phyloP scores from a whole-genome alignment of 2,888 invertebrate species.

The Empis stercorea region DNA sequence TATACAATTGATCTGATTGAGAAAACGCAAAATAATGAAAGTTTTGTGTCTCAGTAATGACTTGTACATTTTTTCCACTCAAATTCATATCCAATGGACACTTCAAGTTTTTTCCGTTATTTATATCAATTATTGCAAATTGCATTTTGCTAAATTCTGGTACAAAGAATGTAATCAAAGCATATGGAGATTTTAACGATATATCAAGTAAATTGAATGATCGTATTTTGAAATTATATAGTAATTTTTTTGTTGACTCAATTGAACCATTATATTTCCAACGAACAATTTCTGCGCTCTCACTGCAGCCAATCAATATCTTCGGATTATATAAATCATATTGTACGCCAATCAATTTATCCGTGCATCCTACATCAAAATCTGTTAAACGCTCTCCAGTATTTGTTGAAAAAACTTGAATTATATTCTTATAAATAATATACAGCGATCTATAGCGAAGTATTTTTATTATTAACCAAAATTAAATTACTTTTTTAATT shows the following conservation, averaged over 20 bases:
- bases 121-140: slow-evolving; percentile 24
- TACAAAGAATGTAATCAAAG: slow-evolving; percentile 20
- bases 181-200: slow-evolving; percentile 21
- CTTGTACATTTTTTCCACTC: slow-evolving; percentile 15
- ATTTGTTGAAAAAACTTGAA: slow-evolving; percentile 49
- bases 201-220: slow-evolving; percentile 25
- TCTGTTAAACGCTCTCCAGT: slow-evolving; percentile 50
- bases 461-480: slow-evolving; percentile 1
- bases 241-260: slow-evolving; percentile 16
- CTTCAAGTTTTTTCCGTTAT: slow-evolving; percentile 8
- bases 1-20: slow-evolving; percentile 20
- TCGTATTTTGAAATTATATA: slow-evolving; percentile 7
- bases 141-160: not conserved
- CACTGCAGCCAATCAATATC: slow-evolving; percentile 42
- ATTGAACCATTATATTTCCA: slow-evolving; percentile 48
- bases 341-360: slow-evolving; percentile 40
- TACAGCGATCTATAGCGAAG: slow-evolving; percentile 43
- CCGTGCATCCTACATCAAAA: slow-evolving; percentile 41
- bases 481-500: not conserved
- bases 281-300: slow-evolving; percentile 40
- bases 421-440: slow-evolving; percentile 43
- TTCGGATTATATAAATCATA: slow-evolving; percentile 36
- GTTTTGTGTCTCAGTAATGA: slow-evolving; percentile 21
- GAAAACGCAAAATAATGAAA: slow-evolving; percentile 24
- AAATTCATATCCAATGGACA: slow-evolving; percentile 7